These are phyloP conservation scores for Neodiprion lecontei DNA, from an alignment of 1,140 invertebrate species.

Conservation along the genomic window DNA sequence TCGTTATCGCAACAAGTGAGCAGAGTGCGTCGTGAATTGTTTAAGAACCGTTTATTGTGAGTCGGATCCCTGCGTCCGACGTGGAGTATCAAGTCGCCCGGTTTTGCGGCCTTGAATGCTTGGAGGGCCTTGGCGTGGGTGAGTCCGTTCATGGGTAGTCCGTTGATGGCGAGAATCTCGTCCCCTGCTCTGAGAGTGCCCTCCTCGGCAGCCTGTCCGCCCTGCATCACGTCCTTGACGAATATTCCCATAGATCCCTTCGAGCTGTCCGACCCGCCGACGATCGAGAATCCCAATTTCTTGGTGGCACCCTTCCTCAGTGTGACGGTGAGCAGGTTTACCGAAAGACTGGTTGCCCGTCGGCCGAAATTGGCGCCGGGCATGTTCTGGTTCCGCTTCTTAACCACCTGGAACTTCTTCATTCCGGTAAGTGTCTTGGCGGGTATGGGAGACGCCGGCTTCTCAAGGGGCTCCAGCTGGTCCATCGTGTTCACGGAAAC, in stretches of 20 bases:
- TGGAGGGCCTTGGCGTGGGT: conserved; percentile 71
- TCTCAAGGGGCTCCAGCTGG: background rate
- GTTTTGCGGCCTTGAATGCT: conserved; percentile 70
- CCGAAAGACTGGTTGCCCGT: conserved; percentile 44
- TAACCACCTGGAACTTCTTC: conserved; percentile 54
- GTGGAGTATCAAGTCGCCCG: conserved; percentile 69
- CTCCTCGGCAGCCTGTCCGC: conserved; percentile 73
- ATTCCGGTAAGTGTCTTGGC: conserved; percentile 55
- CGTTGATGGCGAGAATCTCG: conserved; percentile 74
- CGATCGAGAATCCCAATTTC: conserved; percentile 78
- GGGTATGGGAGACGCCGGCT: conserved; percentile 30
- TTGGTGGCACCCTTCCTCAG: conserved; percentile 70
- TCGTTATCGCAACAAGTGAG: conserved; percentile 15
- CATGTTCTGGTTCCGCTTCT: conserved; percentile 41
- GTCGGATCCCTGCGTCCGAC: conserved; percentile 62
- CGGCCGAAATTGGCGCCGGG: conserved; percentile 21
- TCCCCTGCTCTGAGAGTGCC: conserved; percentile 69
- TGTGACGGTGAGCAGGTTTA: conserved; percentile 49
- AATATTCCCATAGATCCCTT: conserved; percentile 76
- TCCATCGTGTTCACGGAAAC: conserved; percentile 29
- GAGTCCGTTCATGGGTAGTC: conserved; percentile 64
- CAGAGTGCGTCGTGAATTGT: conserved; percentile 32
- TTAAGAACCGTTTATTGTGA: conserved; percentile 54
- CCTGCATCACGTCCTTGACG: conserved; percentile 73
- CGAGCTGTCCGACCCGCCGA: conserved; percentile 75